A percentile compares a stretch with the other conserved stretches of the same genome.
phyloP scores from a whole-genome alignment of 2,797 vertebrate species.

The Gallinago stenura region DNA sequence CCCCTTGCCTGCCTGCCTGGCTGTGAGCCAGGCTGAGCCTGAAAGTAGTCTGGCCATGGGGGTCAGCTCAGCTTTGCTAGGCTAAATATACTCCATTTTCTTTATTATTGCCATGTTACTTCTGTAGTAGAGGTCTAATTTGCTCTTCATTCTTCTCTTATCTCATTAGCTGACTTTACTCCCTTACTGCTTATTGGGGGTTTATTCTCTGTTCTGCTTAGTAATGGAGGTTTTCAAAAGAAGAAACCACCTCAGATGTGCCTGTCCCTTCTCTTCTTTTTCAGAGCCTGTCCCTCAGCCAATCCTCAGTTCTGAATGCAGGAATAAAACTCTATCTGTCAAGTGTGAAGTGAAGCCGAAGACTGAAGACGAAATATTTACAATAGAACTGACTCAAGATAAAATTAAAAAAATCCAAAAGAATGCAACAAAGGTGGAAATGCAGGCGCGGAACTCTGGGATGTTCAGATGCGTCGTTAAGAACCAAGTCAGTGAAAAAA shows the following conservation, averaged over 20 bases:
- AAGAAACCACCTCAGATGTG: not conserved
- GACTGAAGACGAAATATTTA: not conserved
- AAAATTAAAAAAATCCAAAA: not conserved
- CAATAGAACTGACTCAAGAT: not conserved
- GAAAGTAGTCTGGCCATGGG: not conserved
- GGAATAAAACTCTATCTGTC: not conserved
- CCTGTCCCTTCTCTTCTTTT: not conserved
- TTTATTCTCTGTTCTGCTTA: not conserved
- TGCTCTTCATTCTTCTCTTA: not conserved
- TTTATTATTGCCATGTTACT: not conserved
- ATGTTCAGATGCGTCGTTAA: not conserved
- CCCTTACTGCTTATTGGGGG: not conserved
- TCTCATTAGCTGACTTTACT: not conserved
- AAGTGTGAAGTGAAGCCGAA: slow-evolving; percentile 30
- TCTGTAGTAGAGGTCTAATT: not conserved
- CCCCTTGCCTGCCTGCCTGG: not conserved
- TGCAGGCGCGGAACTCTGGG: not conserved
- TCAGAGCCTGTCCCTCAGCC: slow-evolving; percentile 58
- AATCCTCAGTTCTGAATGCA: not conserved
- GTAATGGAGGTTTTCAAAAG: not conserved
- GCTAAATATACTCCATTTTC: not conserved
- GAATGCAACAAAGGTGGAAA: not conserved
- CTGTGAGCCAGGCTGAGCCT: not conserved
- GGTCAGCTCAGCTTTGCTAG: not conserved
- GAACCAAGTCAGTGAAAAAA: not conserved